These are phyloP conservation scores for Rhynchonema sp. DNA, from an alignment of 2,888 invertebrate genomes.

Conservation along the genomic window DNA sequence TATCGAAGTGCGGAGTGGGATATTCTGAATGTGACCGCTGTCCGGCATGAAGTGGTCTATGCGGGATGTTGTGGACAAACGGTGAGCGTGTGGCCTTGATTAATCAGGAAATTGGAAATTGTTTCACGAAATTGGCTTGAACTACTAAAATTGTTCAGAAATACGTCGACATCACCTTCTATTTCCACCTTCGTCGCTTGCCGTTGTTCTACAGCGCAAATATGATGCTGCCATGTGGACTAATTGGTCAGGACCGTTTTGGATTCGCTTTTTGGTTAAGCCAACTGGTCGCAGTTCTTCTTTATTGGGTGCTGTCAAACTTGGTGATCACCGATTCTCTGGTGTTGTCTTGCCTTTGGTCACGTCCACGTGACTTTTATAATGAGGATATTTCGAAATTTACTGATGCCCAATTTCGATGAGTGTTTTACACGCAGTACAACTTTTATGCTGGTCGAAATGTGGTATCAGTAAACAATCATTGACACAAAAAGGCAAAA, in stretches of 20 bases:
- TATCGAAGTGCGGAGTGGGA: neutral
- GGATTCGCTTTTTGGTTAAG: neutral
- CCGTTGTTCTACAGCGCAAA: slow-evolving; percentile 1
- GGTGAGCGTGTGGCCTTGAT: neutral
- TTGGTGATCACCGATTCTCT: no score
- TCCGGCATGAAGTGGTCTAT: neutral
- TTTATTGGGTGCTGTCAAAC: no score
- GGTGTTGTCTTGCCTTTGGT: no score
- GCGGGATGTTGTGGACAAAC: neutral
- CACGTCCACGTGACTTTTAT: no score
- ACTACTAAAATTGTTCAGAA: neutral
- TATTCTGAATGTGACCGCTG: neutral
- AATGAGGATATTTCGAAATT: no score
- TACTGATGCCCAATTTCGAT: no score
- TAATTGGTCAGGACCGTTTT: neutral
- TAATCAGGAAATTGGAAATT: neutral
- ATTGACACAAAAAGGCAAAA: no score
- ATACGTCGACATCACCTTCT: neutral
- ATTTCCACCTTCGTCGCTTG: neutral
- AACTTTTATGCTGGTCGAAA: no score
- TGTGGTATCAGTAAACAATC: no score
- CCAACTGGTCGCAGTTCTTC: no score
- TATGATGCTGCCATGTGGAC: neutral
- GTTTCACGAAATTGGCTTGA: neutral
- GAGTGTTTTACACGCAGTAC: no score